These are phyloP conservation scores for Triplophysa dalaica DNA, from an alignment of 2,113 vertebrate species.

Conservation along the genomic window DNA sequence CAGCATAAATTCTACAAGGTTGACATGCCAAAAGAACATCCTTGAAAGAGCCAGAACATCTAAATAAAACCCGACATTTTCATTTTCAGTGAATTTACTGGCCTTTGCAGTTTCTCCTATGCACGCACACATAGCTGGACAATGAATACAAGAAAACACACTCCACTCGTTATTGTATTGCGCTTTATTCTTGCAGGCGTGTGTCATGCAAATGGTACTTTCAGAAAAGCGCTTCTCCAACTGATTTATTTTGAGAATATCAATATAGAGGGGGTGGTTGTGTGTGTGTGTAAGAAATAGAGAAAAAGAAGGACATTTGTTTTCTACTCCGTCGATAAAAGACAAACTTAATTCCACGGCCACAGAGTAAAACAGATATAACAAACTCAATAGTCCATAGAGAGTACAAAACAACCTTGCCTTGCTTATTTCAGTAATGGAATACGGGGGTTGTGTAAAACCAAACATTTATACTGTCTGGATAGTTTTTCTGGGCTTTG, in stretches of 20 bases:
- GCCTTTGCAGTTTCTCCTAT: neutral
- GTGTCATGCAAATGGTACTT: neutral
- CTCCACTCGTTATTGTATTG: neutral
- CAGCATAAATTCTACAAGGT: slow-evolving; percentile 30
- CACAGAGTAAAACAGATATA: neutral
- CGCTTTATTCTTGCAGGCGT: neutral
- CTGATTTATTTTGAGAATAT: slow-evolving; percentile 10
- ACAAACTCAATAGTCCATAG: neutral
- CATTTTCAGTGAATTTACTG: slow-evolving; percentile 25
- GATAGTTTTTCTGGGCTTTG: no score
- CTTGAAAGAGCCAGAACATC: slow-evolving; percentile 23
- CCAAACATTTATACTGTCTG: neutral
- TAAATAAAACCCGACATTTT: slow-evolving; percentile 27
- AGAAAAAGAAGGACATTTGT: neutral
- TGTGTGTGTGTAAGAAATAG: neutral
- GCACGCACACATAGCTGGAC: neutral
- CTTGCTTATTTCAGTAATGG: neutral
- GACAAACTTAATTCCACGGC: slow-evolving; percentile 6
- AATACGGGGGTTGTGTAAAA: neutral
- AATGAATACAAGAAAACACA: neutral
- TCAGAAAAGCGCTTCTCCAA: slow-evolving; percentile 1
- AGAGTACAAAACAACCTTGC: neutral
- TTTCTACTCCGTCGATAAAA: neutral
- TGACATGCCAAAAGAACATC: slow-evolving; percentile 23
- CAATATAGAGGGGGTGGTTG: neutral